phyloP scores from a whole-genome alignment of 2,113 vertebrate genomes.

The Myotis yumanensis region DNA sequence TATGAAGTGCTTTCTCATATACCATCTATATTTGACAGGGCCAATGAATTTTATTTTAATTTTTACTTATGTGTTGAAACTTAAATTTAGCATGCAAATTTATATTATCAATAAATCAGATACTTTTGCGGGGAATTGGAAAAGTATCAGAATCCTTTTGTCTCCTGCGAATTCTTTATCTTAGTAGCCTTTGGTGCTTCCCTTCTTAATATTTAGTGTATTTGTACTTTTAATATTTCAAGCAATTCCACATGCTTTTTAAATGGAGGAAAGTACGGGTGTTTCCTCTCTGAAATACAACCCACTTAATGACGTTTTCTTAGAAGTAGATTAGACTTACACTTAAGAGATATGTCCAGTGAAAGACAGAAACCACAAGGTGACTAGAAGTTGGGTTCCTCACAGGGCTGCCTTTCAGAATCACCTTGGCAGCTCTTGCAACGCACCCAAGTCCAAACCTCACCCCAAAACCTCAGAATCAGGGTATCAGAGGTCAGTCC shows the following conservation, averaged over 20 bases:
- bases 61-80: neutral
- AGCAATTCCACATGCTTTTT: neutral
- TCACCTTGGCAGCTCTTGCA: neutral
- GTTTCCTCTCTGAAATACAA: neutral
- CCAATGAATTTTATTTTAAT: slow-evolving; percentile 9
- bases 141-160: neutral
- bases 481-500: neutral
- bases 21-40: neutral
- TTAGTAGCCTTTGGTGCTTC: neutral
- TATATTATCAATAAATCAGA: neutral
- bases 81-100: neutral
- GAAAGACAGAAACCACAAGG: neutral
- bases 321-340: neutral
- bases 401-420: neutral
- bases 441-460: neutral
- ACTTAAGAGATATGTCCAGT: neutral
- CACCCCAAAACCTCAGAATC: neutral
- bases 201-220: neutral
- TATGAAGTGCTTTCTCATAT: slow-evolving; percentile 24
- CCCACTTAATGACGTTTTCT: neutral
- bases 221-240: slow-evolving; percentile 5
- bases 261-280: neutral
- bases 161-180: neutral
- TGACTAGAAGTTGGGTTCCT: neutral
- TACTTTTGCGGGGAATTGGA: neutral